Evolutionary conservation across 2,888 invertebrate species (phyloP).

Genomic region (Polyommatus icarus): DNA sequence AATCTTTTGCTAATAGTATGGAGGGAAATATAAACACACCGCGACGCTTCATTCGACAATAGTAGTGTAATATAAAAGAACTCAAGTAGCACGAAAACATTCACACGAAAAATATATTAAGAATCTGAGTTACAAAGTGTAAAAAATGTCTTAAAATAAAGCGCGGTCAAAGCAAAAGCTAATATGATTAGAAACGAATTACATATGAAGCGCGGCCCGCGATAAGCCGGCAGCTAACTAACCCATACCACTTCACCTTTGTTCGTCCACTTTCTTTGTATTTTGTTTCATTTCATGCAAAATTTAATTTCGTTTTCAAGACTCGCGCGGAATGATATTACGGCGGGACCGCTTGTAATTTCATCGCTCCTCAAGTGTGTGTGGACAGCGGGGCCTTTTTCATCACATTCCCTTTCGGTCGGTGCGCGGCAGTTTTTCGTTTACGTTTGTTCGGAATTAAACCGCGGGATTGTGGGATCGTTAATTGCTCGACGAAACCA

Average conservation of each 20-base stretch:
- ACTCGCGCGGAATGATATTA: conserved; percentile 79
- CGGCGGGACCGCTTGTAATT: conserved; percentile 73
- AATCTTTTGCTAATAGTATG: background rate
- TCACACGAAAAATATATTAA: conserved; percentile 2
- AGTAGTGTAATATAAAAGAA: background rate
- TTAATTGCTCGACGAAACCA: conserved; percentile 75
- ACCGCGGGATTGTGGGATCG: conserved; percentile 70
- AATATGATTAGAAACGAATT: conserved; percentile 78
- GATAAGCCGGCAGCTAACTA: conserved; percentile 59
- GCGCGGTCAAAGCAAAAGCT: conserved; percentile 57
- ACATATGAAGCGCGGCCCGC: conserved; percentile 52
- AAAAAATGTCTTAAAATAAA: conserved; percentile 35
- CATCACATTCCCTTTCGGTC: conserved; percentile 78
- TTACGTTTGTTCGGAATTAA: conserved; percentile 74
- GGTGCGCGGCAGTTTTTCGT: conserved; percentile 67
- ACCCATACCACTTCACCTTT: conserved; percentile 71
- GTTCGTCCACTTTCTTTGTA: conserved; percentile 77
- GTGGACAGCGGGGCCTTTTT: conserved; percentile 78
- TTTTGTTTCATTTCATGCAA: conserved; percentile 79
- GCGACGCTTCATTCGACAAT: background rate
- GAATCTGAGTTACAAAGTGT: background rate
- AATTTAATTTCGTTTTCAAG: conserved; percentile 81
- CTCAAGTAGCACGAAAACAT: background rate
- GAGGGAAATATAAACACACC: background rate
- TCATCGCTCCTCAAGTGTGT: conserved; percentile 76